These are phyloP conservation scores for Cinclus cinclus DNA, from an alignment of 2,113 vertebrate genomes.

Conservation along the genomic window DNA sequence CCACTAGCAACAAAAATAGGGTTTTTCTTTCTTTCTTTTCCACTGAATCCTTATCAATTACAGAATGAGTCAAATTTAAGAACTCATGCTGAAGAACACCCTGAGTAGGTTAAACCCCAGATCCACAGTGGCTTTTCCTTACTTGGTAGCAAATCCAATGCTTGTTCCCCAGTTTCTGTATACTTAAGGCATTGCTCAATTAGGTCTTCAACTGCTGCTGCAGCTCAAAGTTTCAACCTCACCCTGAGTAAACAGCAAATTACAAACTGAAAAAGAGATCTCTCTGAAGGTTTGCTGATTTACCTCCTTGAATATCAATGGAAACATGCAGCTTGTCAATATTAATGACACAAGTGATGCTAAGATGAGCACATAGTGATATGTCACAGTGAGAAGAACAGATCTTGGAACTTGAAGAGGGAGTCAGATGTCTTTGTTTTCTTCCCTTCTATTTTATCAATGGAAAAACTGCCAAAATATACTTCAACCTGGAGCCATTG, in stretches of 20 bases:
- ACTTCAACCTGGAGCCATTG: not conserved
- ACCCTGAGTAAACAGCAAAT: slow-evolving; percentile 3
- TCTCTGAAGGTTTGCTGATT: not conserved
- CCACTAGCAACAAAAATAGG: not conserved
- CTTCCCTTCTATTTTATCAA: not conserved
- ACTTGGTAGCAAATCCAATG: not conserved
- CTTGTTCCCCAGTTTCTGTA: not conserved
- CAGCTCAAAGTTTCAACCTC: not conserved
- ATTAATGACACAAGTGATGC: not conserved
- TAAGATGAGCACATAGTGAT: not conserved
- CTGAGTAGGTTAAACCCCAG: not conserved
- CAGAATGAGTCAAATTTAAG: not conserved
- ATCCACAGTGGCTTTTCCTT: not conserved
- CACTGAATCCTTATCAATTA: not conserved
- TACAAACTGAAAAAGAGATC: not conserved
- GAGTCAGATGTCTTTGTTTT: not conserved
- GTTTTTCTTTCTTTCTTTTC: not conserved
- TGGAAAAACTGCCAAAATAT: not conserved
- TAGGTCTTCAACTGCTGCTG: not conserved
- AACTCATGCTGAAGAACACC: not conserved
- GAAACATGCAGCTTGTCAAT: not conserved
- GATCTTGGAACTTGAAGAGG: not conserved
- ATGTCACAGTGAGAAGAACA: not conserved
- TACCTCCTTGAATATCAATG: not conserved
- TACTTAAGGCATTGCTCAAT: not conserved